phyloP scores from a whole-genome alignment of 2,113 vertebrate species.

The Zingel zingel region DNA sequence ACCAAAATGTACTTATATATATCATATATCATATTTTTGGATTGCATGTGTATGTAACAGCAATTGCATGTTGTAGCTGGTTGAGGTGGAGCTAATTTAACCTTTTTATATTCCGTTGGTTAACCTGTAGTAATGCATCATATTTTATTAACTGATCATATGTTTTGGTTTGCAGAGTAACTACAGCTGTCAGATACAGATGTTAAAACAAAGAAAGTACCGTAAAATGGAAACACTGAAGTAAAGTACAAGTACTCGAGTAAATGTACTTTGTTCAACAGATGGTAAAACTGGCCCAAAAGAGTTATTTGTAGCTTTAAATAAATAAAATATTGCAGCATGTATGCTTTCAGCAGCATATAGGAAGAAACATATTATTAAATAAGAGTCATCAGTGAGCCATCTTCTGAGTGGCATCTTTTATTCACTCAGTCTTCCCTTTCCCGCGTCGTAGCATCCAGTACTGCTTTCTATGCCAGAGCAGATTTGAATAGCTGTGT shows the following conservation, averaged over 20 bases:
- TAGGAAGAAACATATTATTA: neutral
- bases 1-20: neutral
- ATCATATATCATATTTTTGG: neutral
- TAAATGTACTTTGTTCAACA: neutral
- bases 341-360: neutral
- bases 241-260: neutral
- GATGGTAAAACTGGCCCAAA: neutral
- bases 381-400: neutral
- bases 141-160: no score
- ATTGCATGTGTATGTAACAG: neutral
- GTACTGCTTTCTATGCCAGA: slow-evolving; percentile 31
- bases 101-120: neutral
- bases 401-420: slow-evolving; percentile 19
- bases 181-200: no score
- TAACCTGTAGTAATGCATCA: no score
- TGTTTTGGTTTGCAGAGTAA: no score
- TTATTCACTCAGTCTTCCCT: slow-evolving; percentile 3
- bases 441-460: slow-evolving; percentile 11
- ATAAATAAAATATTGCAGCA: neutral
- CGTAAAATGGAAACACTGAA: neutral
- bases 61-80: neutral
- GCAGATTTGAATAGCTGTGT: slow-evolving; percentile 56
- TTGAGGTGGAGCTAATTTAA: neutral
- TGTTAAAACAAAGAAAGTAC: neutral
- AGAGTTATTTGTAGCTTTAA: neutral